Evolutionary conservation across 2,888 invertebrate genomes (phyloP).

Genomic region (Crepidodera aurea): DNA sequence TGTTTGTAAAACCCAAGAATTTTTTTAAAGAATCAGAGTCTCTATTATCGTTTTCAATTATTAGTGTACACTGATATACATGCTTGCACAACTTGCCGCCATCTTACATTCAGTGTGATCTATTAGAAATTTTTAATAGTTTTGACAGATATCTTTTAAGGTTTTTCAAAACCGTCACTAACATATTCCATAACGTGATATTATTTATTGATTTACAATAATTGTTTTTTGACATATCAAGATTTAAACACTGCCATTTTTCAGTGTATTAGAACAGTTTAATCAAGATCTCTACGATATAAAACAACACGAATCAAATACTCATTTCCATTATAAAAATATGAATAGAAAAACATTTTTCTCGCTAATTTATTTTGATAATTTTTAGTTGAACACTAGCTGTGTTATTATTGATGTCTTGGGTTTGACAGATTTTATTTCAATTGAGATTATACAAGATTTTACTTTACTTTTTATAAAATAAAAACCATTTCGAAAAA

Average conservation of each 20-base stretch:
- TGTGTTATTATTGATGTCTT: not conserved
- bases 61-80: too few species aligned
- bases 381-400: not conserved
- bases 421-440: constrained; percentile 1
- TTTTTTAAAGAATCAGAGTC: too few species aligned
- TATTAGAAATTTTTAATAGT: too few species aligned
- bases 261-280: not conserved
- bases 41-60: too few species aligned
- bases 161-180: too few species aligned
- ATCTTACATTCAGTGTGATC: too few species aligned
- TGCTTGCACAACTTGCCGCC: too few species aligned
- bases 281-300: not conserved
- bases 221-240: too few species aligned
- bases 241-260: constrained; percentile 5
- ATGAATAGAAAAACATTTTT: not conserved
- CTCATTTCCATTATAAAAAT: not conserved
- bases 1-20: constrained; percentile 1
- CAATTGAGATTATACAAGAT: not conserved
- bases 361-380: not conserved
- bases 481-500: constrained; percentile 8
- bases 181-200: too few species aligned
- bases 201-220: too few species aligned
- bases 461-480: not conserved
- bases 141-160: too few species aligned
- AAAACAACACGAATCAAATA: not conserved